Conservation (phyloP, 2,113 vertebrate genomes). For the Pollachius pollachius region DNA sequence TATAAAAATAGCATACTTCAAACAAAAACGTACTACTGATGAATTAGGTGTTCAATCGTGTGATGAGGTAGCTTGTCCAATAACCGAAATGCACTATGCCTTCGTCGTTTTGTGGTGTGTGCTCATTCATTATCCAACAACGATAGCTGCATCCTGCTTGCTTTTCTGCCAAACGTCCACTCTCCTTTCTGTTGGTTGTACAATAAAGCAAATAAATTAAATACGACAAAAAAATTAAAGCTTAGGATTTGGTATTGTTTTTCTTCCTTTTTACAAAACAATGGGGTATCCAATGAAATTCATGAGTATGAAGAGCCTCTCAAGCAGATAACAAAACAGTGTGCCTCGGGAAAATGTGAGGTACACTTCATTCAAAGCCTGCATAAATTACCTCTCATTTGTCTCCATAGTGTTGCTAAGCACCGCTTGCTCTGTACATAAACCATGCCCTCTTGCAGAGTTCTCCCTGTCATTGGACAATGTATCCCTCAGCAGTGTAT, state of each 20-base stretch:
- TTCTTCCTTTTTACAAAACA: too few species aligned
- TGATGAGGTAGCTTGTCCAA: conserved; percentile 3
- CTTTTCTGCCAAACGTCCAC: background rate
- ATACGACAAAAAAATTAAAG: background rate
- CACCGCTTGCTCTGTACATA: conserved; percentile 26
- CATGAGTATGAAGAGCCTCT: too few species aligned
- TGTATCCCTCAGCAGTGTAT: conserved; percentile 18
- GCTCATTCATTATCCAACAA: background rate
- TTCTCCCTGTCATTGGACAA: conserved; percentile 12
- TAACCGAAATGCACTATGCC: background rate
- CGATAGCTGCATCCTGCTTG: background rate
- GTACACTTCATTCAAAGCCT: background rate
- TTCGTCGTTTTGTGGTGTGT: background rate
- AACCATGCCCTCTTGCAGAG: conserved; percentile 8
- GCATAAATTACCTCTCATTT: conserved; percentile 13
- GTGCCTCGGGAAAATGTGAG: background rate
- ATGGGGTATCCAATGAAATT: too few species aligned
- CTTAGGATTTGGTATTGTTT: too few species aligned
- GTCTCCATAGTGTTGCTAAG: conserved; percentile 46
- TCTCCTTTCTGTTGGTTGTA: conserved; percentile 33
- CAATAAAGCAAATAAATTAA: conserved; percentile 32
- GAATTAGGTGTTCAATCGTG: background rate
- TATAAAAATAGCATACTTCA: background rate
- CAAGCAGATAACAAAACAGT: too few species aligned
- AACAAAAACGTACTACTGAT: background rate